Conservation (phyloP, 2,113 vertebrate genomes). For the Gracilinanus agilis region DNA sequence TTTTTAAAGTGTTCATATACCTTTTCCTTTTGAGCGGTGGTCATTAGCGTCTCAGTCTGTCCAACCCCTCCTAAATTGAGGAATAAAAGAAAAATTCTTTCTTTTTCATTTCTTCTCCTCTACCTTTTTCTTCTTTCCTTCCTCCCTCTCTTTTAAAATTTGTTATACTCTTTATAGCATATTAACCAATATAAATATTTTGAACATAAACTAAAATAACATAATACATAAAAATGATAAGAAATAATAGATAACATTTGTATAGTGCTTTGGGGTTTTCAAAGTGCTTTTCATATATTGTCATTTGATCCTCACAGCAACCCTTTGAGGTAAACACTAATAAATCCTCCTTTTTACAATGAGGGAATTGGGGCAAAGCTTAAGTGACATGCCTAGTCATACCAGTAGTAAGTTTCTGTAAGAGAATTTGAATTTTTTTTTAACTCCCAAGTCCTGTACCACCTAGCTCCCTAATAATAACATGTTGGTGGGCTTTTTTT, state of each 20-base stretch:
- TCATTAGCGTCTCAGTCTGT: background rate
- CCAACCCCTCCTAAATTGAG: background rate
- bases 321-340: background rate
- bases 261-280: background rate
- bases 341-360: background rate
- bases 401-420: background rate
- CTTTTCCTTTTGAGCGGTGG: background rate
- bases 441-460: background rate
- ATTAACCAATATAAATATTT: background rate
- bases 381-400: background rate
- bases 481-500: background rate
- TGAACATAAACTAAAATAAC: background rate
- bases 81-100: background rate
- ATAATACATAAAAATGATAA: too few species aligned
- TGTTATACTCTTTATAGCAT: background rate
- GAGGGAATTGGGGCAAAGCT: background rate
- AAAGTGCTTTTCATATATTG: background rate
- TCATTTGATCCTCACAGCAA: too few species aligned
- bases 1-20: background rate
- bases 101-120: background rate
- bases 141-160: background rate
- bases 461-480: background rate
- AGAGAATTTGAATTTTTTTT: background rate
- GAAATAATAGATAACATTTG: background rate
- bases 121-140: background rate